These are phyloP conservation scores for Drosophila nikananu DNA, from an alignment of 1,140 invertebrate species.

Conservation along the genomic window DNA sequence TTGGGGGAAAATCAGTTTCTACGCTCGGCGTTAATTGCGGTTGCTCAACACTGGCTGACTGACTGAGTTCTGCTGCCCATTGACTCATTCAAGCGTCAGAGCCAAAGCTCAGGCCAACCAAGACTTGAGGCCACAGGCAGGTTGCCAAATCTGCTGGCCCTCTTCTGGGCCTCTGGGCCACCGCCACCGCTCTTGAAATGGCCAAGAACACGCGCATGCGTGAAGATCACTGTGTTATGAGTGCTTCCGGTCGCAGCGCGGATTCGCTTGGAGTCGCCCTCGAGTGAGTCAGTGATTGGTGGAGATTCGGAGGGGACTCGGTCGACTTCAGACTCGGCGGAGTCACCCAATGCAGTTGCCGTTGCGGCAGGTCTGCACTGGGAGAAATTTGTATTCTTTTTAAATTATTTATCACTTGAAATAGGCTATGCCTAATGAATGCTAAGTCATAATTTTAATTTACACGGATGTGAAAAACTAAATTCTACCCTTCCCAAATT, in stretches of 20 bases:
- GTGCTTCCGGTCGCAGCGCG: conserved; percentile 64
- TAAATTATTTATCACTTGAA: neutral
- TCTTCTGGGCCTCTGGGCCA: conserved; percentile 25
- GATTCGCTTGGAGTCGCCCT: conserved; percentile 34
- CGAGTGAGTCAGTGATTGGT: conserved; percentile 63
- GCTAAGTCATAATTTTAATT: too few species aligned
- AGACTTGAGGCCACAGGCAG: conserved; percentile 13
- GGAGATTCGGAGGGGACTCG: conserved; percentile 14
- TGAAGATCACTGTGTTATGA: conserved; percentile 74
- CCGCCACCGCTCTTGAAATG: conserved; percentile 40
- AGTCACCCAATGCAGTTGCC: conserved; percentile 50
- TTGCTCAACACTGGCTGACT: conserved; percentile 60
- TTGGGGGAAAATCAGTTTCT: conserved; percentile 57
- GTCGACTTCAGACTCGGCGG: conserved; percentile 23
- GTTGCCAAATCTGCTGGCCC: conserved; percentile 59
- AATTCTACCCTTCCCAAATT: neutral
- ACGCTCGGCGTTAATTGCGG: conserved; percentile 56
- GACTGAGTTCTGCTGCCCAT: conserved; percentile 53
- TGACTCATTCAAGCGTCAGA: conserved; percentile 48
- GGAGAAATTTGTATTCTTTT: neutral
- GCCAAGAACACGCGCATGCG: conserved; percentile 72
- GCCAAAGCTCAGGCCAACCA: conserved; percentile 2
- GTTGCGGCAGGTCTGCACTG: conserved; percentile 49
- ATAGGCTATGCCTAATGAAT: too few species aligned
- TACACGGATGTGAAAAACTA: too few species aligned